A percentile compares a stretch with the other conserved stretches of the same genome.
Conservation (phyloP, 35 echinoderm and acorn worm species). For the Ophioderma brevispina region DNA sequence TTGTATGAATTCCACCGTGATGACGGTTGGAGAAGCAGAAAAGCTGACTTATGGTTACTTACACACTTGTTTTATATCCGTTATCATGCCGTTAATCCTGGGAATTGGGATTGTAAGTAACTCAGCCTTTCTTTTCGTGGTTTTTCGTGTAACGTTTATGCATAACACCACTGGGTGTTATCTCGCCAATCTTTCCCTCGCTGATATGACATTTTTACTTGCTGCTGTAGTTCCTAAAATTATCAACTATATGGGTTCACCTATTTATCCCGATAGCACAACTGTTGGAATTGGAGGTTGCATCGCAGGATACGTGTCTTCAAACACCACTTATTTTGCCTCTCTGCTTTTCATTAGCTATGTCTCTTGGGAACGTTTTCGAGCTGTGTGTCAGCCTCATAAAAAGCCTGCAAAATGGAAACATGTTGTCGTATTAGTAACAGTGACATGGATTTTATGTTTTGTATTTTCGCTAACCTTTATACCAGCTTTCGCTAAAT, state of each 20-base stretch:
- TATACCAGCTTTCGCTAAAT: not conserved
- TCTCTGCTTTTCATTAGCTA: slow-evolving; percentile 49
- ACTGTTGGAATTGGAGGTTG: slow-evolving; percentile 47
- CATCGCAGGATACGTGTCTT: slow-evolving; percentile 37
- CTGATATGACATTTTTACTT: slow-evolving; percentile 58
- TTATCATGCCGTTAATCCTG: slow-evolving; percentile 45
- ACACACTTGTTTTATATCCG: not conserved
- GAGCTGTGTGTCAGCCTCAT: slow-evolving; percentile 44
- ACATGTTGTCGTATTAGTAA: not conserved
- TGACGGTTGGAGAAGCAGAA: not conserved
- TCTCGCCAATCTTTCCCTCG: slow-evolving; percentile 57
- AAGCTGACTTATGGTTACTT: not conserved
- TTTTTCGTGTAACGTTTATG: slow-evolving; percentile 47
- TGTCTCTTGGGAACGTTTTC: slow-evolving; percentile 51
- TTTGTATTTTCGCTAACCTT: not conserved
- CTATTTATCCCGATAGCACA: slow-evolving; percentile 38
- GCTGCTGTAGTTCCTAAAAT: slow-evolving; percentile 49
- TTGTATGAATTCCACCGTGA: no score
- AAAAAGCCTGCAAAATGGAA: not conserved
- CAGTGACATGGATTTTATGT: not conserved
- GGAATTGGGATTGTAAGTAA: slow-evolving; percentile 53
- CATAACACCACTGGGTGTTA: slow-evolving; percentile 56
- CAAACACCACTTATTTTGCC: slow-evolving; percentile 42
- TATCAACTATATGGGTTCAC: slow-evolving; percentile 36
- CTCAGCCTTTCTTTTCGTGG: slow-evolving; percentile 62